These are phyloP conservation scores for Drosophila aff. DNA, from an alignment of 1,140 invertebrate genomes.

Conservation along the genomic window DNA sequence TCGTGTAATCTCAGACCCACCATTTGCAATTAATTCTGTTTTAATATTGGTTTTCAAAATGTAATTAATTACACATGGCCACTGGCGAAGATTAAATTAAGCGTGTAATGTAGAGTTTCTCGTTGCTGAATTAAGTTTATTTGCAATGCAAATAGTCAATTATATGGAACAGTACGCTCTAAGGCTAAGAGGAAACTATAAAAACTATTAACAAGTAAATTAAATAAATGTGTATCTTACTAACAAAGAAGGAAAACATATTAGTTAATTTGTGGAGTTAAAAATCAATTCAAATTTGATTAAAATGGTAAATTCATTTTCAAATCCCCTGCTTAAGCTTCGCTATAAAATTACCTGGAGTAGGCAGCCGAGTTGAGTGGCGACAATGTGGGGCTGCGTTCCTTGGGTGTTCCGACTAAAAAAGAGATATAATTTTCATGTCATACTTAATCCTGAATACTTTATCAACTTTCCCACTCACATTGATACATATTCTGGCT, in stretches of 20 bases:
- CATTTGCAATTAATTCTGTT: slow-evolving; percentile 25
- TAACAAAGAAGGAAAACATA: background rate
- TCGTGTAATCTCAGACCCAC: slow-evolving; percentile 3
- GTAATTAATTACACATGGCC: slow-evolving; percentile 18
- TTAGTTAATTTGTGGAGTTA: background rate
- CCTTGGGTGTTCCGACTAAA: slow-evolving; percentile 91
- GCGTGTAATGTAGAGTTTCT: slow-evolving; percentile 3
- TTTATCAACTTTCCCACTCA: slow-evolving; percentile 86
- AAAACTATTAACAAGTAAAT: background rate
- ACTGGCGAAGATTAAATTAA: slow-evolving; percentile 29
- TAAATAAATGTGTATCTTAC: background rate
- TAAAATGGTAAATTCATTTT: background rate
- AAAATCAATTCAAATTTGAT: background rate
- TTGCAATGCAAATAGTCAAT: slow-evolving; percentile 26
- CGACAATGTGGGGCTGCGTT: slow-evolving; percentile 92
- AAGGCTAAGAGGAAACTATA: background rate
- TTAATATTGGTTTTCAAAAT: slow-evolving; percentile 7
- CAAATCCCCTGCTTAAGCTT: no score
- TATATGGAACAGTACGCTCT: background rate
- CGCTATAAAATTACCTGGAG: slow-evolving; percentile 87
- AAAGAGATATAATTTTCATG: slow-evolving; percentile 26
- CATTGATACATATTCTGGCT: slow-evolving; percentile 92
- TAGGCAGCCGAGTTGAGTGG: slow-evolving; percentile 91
- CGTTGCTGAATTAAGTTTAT: slow-evolving; percentile 14
- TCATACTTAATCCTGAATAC: rapidly evolving